A percentile compares a stretch with the other conserved stretches of the same genome.
phyloP scores from a whole-genome alignment of 2,113 vertebrate species.

The Neofelis nebulosa region DNA sequence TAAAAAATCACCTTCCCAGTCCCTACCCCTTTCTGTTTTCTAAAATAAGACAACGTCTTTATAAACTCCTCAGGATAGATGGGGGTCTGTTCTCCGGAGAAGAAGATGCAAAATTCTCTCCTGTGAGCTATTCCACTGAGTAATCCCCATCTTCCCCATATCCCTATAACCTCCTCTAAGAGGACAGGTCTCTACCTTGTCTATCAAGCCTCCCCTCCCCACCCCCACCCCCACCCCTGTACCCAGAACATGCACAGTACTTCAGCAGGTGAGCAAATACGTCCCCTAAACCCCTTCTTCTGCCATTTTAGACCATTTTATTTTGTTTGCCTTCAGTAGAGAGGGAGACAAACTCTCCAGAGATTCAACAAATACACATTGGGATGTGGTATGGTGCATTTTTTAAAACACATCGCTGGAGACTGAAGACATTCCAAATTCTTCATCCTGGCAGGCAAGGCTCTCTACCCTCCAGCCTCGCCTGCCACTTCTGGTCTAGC shows the following conservation, averaged over 20 bases:
- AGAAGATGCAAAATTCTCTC: not conserved
- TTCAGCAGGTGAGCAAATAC: not conserved
- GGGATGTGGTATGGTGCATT: not conserved
- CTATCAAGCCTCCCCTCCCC: no score
- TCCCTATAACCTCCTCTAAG: not conserved
- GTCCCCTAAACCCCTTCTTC: not conserved
- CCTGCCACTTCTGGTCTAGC: not conserved
- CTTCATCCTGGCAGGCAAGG: not conserved
- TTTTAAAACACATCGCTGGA: not conserved
- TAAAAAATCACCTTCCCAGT: not conserved
- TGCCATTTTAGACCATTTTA: not conserved
- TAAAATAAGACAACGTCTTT: conserved; percentile 2
- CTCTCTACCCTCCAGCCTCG: not conserved
- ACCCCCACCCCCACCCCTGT: not conserved
- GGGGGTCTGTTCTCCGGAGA: not conserved
- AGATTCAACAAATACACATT: not conserved
- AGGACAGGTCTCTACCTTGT: not conserved
- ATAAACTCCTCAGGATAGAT: not conserved
- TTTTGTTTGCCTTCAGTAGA: not conserved
- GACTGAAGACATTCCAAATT: not conserved
- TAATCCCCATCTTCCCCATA: not conserved
- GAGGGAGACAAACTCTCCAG: not conserved
- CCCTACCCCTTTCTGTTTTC: not conserved
- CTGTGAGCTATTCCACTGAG: not conserved
- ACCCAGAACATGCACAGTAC: not conserved